Base-by-base conservation (phyloP, 2,888 invertebrate genomes). In the Dicyrtoma fusca region DNA sequence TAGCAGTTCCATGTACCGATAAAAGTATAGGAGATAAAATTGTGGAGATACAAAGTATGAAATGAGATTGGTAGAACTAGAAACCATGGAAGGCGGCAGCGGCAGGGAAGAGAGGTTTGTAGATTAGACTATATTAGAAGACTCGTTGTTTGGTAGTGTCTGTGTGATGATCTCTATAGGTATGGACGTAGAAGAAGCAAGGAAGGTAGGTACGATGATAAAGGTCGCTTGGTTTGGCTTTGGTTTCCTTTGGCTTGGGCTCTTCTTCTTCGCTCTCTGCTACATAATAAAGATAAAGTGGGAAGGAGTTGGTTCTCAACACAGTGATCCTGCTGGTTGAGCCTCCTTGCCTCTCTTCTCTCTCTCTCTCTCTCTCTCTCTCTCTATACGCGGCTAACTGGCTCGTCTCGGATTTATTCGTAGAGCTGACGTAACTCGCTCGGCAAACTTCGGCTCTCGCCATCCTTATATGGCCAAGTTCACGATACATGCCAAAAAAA, bases 401-500 rank as follows among this genome's bases (percentile, higher is more conserved):
- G 47, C 21, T 47, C 19, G 44, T 63, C 77, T 76, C 78, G 74
- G 76, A 74, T 76, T 77, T 80, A 79, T 79, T 79, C 79, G 75
- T 73, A 76, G 77, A 76, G 79, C 76, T 80, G 77, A 80, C 80
- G 80, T 80, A 79, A 79, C 75, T 73, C 75, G 70, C 74, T 81
- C 81, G 81, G 81, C 75, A 76, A 77, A 78, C 77, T 78, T 81
- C 81, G 81, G 81, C 77, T 76, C 76, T 76, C 75, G 75, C 79
- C 75, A 77, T 72, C 81, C 81, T 77, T 81, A 81, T 81, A 80
- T 79, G 81, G 81, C 77, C 78, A 81, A 81, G 80, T 80, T 80
- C 76, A 79, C 77, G 80, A 78, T 76, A 75, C 78, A 77, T 75
- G 72, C 75, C 76, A 75, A 72, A 75, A 76, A 74, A 74, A 74